Evolutionary conservation across 2,113 vertebrate genomes (phyloP).

Genomic region (Myrmecobius fasciatus): DNA sequence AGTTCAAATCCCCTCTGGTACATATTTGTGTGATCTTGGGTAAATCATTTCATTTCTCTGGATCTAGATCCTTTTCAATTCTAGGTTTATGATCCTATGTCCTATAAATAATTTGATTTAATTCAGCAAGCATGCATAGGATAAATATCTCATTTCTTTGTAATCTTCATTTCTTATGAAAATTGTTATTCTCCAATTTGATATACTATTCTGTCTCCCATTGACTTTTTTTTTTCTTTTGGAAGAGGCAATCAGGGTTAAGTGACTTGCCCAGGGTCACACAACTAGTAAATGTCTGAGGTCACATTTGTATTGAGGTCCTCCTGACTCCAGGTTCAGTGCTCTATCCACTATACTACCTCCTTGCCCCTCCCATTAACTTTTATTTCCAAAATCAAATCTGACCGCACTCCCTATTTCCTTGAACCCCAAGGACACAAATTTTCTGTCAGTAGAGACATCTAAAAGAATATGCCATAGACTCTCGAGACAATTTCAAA

Average conservation of each 20-base stretch:
- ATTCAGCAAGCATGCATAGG: not conserved
- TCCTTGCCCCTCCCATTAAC: not conserved
- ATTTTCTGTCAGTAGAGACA: not conserved
- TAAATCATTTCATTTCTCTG: not conserved
- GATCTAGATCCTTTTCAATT: not conserved
- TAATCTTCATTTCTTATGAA: not conserved
- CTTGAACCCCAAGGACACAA: not conserved
- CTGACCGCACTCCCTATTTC: not conserved
- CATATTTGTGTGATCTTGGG: not conserved
- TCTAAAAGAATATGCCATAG: not conserved
- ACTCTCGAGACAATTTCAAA: not conserved
- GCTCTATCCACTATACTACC: not conserved
- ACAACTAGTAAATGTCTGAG: not conserved
- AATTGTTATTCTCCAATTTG: not conserved
- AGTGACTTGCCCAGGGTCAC: not conserved
- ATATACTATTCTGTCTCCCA: not conserved
- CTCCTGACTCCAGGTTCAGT: not conserved
- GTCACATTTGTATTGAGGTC: not conserved
- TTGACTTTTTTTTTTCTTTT: not conserved
- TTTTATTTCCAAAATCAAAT: not conserved
- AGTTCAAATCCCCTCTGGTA: not conserved
- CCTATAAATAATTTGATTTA: not conserved
- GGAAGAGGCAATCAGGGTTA: not conserved
- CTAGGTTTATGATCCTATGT: not conserved
- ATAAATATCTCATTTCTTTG: not conserved